Percentiles rank a stretch among this genome's conserved stretches.
phyloP scores from a whole-genome alignment of 2,797 vertebrate species.

The Parauchenoglanis punctatus region DNA sequence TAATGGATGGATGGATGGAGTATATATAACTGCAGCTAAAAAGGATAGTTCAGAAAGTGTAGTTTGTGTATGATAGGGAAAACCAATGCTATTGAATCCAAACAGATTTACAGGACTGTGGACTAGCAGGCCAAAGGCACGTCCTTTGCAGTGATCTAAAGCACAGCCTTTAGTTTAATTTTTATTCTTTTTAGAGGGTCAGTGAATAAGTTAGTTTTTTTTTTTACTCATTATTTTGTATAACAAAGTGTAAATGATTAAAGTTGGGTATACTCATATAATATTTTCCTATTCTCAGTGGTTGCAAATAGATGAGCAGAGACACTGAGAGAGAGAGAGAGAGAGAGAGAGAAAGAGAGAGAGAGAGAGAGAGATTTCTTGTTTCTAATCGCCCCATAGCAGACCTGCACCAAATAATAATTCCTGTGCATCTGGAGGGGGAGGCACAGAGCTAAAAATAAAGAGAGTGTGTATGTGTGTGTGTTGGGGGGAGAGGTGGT shows the following conservation, averaged over 20 bases:
- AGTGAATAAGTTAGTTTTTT: background rate
- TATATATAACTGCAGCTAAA: background rate
- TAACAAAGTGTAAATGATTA: background rate
- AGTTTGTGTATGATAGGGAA: background rate
- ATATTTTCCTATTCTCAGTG: slow-evolving; percentile 11
- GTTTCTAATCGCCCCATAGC: slow-evolving; percentile 70
- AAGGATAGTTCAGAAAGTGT: background rate
- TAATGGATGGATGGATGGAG: too few relatives aligned
- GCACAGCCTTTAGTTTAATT: background rate
- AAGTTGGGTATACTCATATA: background rate
- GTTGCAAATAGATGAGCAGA: slow-evolving; percentile 34
- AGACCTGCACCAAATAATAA: slow-evolving; percentile 81
- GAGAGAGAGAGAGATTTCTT: slow-evolving; percentile 58
- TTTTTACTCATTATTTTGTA: background rate
- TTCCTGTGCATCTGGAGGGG: slow-evolving; percentile 90
- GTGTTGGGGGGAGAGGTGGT: slow-evolving; percentile 29
- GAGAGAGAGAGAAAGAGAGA: slow-evolving; percentile 9
- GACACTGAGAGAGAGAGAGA: slow-evolving; percentile 3
- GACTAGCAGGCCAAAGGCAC: background rate
- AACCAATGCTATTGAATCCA: background rate
- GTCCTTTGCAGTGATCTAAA: background rate
- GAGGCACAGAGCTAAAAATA: slow-evolving; percentile 94
- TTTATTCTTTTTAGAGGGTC: background rate
- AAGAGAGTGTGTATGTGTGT: slow-evolving; percentile 64
- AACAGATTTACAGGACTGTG: background rate